phyloP scores from a whole-genome alignment of 2,797 vertebrate species.

The Vultur gryphus region DNA sequence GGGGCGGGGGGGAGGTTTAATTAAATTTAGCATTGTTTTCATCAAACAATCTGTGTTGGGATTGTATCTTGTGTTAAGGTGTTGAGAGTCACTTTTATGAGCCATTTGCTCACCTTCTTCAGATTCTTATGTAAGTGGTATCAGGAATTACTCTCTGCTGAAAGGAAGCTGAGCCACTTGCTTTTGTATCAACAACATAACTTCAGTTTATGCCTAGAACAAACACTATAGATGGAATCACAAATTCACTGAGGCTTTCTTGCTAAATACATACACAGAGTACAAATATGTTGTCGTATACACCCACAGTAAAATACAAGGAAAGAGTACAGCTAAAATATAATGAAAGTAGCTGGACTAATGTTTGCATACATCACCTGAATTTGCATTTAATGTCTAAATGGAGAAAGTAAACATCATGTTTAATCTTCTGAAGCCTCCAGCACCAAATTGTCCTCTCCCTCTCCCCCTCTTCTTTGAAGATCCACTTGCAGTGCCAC shows the following conservation, averaged over 20 bases:
- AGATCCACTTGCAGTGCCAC: neutral
- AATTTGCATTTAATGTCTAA: neutral
- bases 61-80: neutral
- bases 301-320: neutral
- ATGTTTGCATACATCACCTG: neutral
- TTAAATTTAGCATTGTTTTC: neutral
- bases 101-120: neutral
- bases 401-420: neutral
- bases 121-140: neutral
- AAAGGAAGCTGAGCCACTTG: neutral
- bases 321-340: neutral
- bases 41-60: neutral
- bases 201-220: neutral
- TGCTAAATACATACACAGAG: neutral
- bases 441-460: neutral
- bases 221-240: neutral
- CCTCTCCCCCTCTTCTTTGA: neutral
- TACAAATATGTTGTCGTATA: neutral
- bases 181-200: neutral
- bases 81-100: neutral
- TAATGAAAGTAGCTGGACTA: neutral
- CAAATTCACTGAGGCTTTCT: neutral
- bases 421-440: neutral
- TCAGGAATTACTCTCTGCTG: neutral
- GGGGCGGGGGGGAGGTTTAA: rapidly evolving